These are phyloP conservation scores for Thymelicus lineola DNA, from an alignment of 2,888 invertebrate species.

Conservation along the genomic window DNA sequence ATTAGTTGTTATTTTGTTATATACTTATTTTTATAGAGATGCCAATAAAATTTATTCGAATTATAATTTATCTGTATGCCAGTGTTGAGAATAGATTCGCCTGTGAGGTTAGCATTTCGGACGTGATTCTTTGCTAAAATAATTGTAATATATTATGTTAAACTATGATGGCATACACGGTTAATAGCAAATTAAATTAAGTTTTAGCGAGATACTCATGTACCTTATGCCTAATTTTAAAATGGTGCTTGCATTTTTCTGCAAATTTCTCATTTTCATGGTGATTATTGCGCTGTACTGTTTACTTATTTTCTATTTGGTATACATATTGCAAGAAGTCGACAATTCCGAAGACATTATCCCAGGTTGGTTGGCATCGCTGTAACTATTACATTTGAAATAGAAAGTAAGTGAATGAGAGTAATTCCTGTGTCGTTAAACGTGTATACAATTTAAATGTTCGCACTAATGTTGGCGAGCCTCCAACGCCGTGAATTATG, in stretches of 20 bases:
- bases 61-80: not conserved
- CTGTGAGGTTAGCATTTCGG: not conserved
- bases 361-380: slow-evolving; percentile 28
- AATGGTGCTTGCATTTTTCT: slow-evolving; percentile 15
- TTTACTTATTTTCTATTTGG: slow-evolving; percentile 29
- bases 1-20: not conserved
- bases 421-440: slow-evolving; percentile 8
- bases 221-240: slow-evolving; percentile 1
- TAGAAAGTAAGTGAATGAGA: slow-evolving; percentile 26
- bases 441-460: not conserved
- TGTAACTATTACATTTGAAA: slow-evolving; percentile 12
- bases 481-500: slow-evolving; percentile 6
- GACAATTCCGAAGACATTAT: slow-evolving; percentile 28
- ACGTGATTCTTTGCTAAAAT: not conserved
- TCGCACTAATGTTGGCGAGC: slow-evolving; percentile 13
- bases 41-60: not conserved
- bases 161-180: not conserved
- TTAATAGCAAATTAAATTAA: not conserved
- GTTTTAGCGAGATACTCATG: not conserved
- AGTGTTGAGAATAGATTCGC: not conserved
- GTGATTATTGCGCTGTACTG: slow-evolving; percentile 22
- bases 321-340: slow-evolving; percentile 29
- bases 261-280: slow-evolving; percentile 21
- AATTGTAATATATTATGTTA: no score
- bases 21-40: not conserved